Conservation (phyloP, 2,888 invertebrate species). For the Carabus problematicus region DNA sequence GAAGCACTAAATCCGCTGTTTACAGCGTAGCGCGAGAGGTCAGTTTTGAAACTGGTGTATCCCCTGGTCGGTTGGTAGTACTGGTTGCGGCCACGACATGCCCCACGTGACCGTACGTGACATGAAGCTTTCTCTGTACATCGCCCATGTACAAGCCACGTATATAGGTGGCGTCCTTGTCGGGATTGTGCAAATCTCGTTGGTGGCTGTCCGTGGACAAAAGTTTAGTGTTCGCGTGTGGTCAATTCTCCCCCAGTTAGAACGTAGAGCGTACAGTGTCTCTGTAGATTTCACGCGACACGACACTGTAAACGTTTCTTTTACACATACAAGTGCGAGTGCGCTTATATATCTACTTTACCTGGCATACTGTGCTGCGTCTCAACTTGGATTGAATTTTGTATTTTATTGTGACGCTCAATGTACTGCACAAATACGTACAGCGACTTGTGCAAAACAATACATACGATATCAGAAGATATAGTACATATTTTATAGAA, state of each 20-base stretch:
- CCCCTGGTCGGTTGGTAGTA: neutral
- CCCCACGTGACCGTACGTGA: conserved; percentile 12
- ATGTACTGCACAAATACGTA: neutral
- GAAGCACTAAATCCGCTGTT: conserved; percentile 49
- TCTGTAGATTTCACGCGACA: neutral
- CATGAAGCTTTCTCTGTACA: neutral
- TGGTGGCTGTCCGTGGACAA: neutral
- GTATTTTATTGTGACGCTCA: conserved; percentile 23
- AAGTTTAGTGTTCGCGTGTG: neutral
- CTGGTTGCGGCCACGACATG: conserved; percentile 13
- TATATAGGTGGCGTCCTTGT: neutral
- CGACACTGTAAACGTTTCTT: neutral
- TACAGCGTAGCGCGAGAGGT: conserved; percentile 44
- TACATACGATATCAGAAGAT: too few species aligned
- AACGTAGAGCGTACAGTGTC: neutral
- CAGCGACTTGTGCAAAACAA: too few species aligned
- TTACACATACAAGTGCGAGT: too few species aligned
- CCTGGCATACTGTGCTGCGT: neutral
- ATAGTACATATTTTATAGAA: too few species aligned
- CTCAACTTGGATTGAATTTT: conserved; percentile 33
- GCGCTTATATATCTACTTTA: too few species aligned
- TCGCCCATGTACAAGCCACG: neutral
- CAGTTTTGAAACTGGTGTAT: conserved; percentile 15
- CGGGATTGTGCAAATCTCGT: conserved; percentile 1
- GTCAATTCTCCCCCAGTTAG: neutral